Evolutionary conservation across 2,888 invertebrate genomes (phyloP).

Genomic region (Pyrgus malvae): DNA sequence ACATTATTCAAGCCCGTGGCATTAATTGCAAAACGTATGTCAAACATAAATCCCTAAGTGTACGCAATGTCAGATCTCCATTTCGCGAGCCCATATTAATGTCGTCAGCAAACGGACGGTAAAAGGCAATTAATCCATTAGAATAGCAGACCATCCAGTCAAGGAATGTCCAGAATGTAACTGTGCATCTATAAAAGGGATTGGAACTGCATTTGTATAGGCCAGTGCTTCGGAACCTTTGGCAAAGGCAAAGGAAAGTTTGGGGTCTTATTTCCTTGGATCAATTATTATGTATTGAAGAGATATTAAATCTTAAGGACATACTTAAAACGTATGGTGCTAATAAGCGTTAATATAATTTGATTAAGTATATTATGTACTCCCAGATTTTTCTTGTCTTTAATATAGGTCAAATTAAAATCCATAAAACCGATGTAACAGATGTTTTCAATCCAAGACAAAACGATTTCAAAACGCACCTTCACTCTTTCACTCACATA

Average conservation of each 20-base stretch:
- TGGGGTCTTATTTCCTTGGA: too few species aligned
- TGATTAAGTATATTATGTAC: too few species aligned
- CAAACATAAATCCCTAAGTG: slow-evolving; percentile 22
- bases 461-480: too few species aligned
- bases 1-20: slow-evolving; percentile 13
- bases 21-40: slow-evolving; percentile 15
- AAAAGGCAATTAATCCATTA: slow-evolving; percentile 46
- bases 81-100: slow-evolving; percentile 24
- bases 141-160: slow-evolving; percentile 34
- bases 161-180: slow-evolving; percentile 49
- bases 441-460: too few species aligned
- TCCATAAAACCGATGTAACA: too few species aligned
- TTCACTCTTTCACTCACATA: too few species aligned
- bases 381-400: too few species aligned
- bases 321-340: too few species aligned
- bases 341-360: too few species aligned
- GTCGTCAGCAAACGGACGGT: slow-evolving; percentile 33
- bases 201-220: slow-evolving; percentile 37
- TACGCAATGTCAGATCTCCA: slow-evolving; percentile 10
- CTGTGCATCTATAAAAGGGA: slow-evolving; percentile 54
- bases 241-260: background rate
- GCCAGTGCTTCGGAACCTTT: slow-evolving; percentile 13
- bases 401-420: too few species aligned
- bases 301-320: too few species aligned
- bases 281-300: too few species aligned